A percentile compares a stretch with the other conserved stretches of the same genome.
phyloP scores from a whole-genome alignment of 2,113 vertebrate species.

The Sorex fumeus region DNA sequence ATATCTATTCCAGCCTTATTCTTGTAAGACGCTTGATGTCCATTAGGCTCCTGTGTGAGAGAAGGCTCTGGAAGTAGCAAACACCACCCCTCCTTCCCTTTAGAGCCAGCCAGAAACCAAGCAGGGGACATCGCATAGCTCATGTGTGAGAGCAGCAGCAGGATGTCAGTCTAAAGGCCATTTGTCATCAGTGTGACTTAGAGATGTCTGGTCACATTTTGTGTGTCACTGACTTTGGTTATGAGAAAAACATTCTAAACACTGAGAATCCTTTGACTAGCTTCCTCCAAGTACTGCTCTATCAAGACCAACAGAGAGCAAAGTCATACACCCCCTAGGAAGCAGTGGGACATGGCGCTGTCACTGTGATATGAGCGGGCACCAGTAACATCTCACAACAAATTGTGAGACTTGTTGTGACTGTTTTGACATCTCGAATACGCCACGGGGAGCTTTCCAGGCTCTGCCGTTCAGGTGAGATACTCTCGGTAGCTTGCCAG shows the following conservation, averaged over 20 bases:
- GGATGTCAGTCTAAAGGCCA: conserved; percentile 70
- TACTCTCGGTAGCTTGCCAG: too few relatives aligned
- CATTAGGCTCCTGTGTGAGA: neutral
- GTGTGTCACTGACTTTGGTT: conserved; percentile 73
- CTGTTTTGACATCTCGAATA: too few relatives aligned
- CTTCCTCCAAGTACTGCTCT: neutral
- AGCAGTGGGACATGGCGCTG: neutral
- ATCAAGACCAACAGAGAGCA: neutral
- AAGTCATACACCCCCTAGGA: neutral
- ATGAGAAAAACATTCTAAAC: conserved; percentile 55
- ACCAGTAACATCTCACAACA: too few relatives aligned
- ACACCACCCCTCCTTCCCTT: neutral
- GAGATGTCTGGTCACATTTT: conserved; percentile 70
- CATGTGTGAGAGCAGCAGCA: conserved; percentile 3
- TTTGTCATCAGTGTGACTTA: conserved; percentile 63
- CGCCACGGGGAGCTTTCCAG: too few relatives aligned
- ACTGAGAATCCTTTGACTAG: conserved; percentile 19
- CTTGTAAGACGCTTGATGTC: neutral
- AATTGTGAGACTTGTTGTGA: too few relatives aligned
- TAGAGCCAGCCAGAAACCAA: neutral
- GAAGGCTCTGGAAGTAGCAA: conserved; percentile 23
- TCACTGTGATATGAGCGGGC: too few relatives aligned
- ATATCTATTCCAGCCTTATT: neutral
- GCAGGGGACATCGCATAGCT: neutral
- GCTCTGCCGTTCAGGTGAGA: too few relatives aligned